Base-by-base conservation (phyloP, 2,113 vertebrate species). In the Myanophis thanlyinensis region DNA sequence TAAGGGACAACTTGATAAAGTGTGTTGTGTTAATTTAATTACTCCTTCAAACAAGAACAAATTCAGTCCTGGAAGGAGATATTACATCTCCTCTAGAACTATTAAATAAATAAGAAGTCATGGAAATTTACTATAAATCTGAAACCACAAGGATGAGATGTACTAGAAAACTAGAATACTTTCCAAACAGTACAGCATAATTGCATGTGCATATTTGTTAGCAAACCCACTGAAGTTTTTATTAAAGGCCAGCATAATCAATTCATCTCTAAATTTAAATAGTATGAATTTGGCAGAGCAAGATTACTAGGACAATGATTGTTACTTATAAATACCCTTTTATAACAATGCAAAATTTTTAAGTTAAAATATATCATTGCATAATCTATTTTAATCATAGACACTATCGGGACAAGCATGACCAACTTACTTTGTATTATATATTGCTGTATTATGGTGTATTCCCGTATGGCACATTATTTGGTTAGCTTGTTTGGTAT, bases 401-500 rank as follows among this genome's bases (percentile, higher is more conserved):
- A 27, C 3, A 92, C 67, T 92, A 91, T 85, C 93, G 93, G 94
- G 92, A 89, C 48, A 93, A 86, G 35, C 47, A 94, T 93, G 94
- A 95, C 53, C 92, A 96, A 90, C 87, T 96, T 96, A 93, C 53
- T 90, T 89, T 86, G 13, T 90, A 95, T 94, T 92, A 87, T 92
- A 18, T 80, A 80, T 80, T 80, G 87, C 91, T 92, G 1, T 67
- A 52, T 51, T 90, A 52, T 0, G 0, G 53, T 44, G 5, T 95
- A 96, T 90, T 94, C 95, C 94, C 93, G 95, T 46, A 89, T 93
- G 94, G 93, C 90, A 95, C 62, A 59, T 96, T 96, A 94, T 89
- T 93, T 51, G 92, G 7, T 90, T 95, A 90, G 89, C 40, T 84
- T 12, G 0, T 93, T 89, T 52, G 35, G 91, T 91, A 94, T 91